Base-by-base conservation (phyloP, 2,888 invertebrate species). In the Diloba caeruleocephala region DNA sequence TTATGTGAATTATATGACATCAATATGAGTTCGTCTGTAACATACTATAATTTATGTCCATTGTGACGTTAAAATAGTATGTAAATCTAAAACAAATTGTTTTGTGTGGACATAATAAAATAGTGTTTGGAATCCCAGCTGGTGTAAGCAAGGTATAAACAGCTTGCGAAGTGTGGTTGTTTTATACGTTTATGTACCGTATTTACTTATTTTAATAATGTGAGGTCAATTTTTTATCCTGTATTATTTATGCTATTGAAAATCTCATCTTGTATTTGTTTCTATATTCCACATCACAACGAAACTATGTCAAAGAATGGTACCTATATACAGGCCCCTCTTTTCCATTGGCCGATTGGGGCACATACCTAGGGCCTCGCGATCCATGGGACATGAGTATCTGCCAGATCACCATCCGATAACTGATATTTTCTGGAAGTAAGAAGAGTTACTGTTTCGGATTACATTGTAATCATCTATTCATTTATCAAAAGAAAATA, bases 91-190 rank as follows among this genome's bases (percentile, higher is more conserved):
- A 65, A 63, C 29, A 53, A 53, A 66, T 66, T 78, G 74, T 54
- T 58, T 64, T 72, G 57, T 64, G 68, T 68, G 71, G 60, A 74
- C 63, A 62, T 76, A 68, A 38, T 60, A 64, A 67, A 65, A 70
- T 59, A 76, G 69, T 80, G 57, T 78, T 74, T 78, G 59, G 80
- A 78, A 77, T 68, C 78, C 85, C 87, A 89, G 84, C 88, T 90
- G 89, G 84, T 81, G 69, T 70, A 71, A 69, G 42, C 62, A 70
- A 74, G 74, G 74, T 74, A 71, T 48, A 44, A 64, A 71, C 74
- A 76, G 53, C 76, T 55, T 6, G 14, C 28, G 17, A 38, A 48
- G 10, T 69, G 28, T 45, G 38, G 66, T 78, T 78, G 72, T 77
- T 76, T 74, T 61, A 41, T 31, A 31, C 23, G 23, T 54, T 26